Evolutionary conservation across 2,888 invertebrate genomes (phyloP).

Genomic region (Drosophila quinaria): DNA sequence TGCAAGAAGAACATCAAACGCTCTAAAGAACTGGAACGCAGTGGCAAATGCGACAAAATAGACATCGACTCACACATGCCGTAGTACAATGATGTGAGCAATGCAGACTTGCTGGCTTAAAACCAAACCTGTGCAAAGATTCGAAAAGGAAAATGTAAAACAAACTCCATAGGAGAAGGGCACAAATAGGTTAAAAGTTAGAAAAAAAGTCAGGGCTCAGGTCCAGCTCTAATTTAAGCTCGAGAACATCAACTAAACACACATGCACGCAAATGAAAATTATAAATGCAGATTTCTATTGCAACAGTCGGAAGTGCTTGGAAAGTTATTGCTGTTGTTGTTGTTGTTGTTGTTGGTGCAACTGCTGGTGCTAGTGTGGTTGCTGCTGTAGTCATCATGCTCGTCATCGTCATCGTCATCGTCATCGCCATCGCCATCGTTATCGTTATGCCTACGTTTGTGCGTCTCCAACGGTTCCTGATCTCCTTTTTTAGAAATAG

Average conservation of each 20-base stretch:
- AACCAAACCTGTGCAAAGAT: slow-evolving; percentile 9
- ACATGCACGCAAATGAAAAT: slow-evolving; percentile 44
- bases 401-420: slow-evolving; percentile 47
- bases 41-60: slow-evolving; percentile 10
- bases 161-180: not conserved
- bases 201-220: slow-evolving; percentile 5
- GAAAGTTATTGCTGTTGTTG: slow-evolving; percentile 66
- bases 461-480: slow-evolving; percentile 53
- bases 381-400: slow-evolving; percentile 39
- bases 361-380: slow-evolving; percentile 34
- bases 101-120: slow-evolving; percentile 15
- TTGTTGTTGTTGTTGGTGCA: slow-evolving; percentile 41
- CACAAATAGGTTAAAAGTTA: not conserved
- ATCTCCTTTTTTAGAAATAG: slow-evolving; percentile 60
- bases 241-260: slow-evolving; percentile 41
- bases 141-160: not conserved
- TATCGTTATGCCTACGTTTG: slow-evolving; percentile 11
- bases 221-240: slow-evolving; percentile 27
- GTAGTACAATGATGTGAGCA: not conserved
- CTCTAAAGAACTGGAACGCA: slow-evolving; percentile 26
- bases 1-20: slow-evolving; percentile 48
- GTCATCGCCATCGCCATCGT: slow-evolving; percentile 28
- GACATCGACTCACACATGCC: not conserved
- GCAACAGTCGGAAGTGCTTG: slow-evolving; percentile 75
- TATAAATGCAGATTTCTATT: slow-evolving; percentile 78